Conservation (phyloP, 2,888 invertebrate species). For the Psococerastis gibbosa region DNA sequence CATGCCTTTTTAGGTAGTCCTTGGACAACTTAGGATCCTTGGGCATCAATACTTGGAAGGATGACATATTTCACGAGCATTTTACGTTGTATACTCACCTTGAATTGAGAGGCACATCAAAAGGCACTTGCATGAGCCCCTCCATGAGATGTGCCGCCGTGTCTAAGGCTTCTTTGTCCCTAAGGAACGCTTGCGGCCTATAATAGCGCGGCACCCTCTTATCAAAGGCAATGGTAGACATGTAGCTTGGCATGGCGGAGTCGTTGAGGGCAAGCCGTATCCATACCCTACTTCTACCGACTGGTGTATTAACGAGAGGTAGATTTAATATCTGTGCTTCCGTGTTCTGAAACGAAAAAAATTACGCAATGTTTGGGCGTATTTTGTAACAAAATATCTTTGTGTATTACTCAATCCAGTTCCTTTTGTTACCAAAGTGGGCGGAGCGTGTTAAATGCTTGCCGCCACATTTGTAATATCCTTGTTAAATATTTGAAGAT, state of each 20-base stretch:
- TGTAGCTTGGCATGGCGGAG: constrained; percentile 66
- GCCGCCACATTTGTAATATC: no score
- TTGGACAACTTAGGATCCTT: no score
- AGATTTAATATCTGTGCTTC: constrained; percentile 40
- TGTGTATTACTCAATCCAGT: no score
- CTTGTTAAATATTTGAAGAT: no score
- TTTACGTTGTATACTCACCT: no score
- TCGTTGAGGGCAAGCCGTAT: constrained; percentile 76
- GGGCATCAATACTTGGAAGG: no score
- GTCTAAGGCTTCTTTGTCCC: constrained; percentile 64
- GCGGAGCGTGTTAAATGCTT: no score
- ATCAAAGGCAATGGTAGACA: constrained; percentile 61
- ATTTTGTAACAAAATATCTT: no score
- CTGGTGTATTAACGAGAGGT: constrained; percentile 68
- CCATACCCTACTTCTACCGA: constrained; percentile 85
- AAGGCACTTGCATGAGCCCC: constrained; percentile 44
- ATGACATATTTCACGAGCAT: no score
- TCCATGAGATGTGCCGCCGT: constrained; percentile 55
- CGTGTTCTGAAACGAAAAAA: constrained; percentile 21
- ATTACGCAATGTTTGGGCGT: constrained; percentile 11
- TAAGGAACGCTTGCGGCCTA: constrained; percentile 56
- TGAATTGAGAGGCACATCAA: constrained; percentile 62
- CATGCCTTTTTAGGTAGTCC: no score
- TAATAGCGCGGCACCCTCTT: constrained; percentile 66
- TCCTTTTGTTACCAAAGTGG: no score